These are phyloP conservation scores for Paracentrotus lividus DNA, from an alignment of 53 echinoderm and acorn worm genomes.

Conservation along the genomic window DNA sequence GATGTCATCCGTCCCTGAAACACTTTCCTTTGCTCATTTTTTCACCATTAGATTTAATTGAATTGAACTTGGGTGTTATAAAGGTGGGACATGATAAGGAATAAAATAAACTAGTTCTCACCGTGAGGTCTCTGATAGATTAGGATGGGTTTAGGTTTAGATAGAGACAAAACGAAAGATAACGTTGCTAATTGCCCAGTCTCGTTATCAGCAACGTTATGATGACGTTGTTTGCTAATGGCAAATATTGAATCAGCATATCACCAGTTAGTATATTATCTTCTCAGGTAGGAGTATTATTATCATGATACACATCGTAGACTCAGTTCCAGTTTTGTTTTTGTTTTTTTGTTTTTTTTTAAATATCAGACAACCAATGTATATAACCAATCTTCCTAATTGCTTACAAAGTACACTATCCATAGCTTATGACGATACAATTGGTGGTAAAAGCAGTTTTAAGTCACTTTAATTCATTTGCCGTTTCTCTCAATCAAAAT, in stretches of 20 bases:
- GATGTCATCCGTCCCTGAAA: too few relatives aligned
- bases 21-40: too few relatives aligned
- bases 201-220: slow-evolving; percentile 14
- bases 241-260: slow-evolving; percentile 24
- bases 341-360: not conserved
- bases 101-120: not conserved
- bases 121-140: not conserved
- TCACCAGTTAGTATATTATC: not conserved
- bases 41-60: not conserved
- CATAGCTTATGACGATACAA: too few relatives aligned
- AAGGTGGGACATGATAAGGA: not conserved
- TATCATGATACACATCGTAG: not conserved
- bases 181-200: not conserved
- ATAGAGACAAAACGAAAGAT: not conserved
- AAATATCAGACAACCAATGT: too few relatives aligned
- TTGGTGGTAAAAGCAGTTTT: too few relatives aligned
- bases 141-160: not conserved
- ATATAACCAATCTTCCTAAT: too few relatives aligned
- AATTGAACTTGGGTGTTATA: not conserved
- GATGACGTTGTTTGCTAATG: not conserved
- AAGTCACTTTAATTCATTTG: too few relatives aligned
- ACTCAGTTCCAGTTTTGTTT: not conserved
- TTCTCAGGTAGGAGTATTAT: not conserved
- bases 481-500: too few relatives aligned
- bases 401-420: too few relatives aligned